Conservation (phyloP, 2,797 vertebrate species). For the Siniperca undulata region DNA sequence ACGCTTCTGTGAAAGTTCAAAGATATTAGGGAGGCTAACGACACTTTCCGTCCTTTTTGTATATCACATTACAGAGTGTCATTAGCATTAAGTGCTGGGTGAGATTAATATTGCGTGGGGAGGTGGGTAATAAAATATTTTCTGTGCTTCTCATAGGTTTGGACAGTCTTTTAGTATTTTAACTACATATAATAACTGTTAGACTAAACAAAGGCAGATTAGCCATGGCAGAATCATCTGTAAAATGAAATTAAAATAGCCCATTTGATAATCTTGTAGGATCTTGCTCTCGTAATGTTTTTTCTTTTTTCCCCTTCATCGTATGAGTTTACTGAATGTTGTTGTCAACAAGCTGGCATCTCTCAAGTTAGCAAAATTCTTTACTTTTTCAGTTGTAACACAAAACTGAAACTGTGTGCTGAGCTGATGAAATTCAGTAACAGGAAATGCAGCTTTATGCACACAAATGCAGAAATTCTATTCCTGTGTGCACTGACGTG, state of each 20-base stretch:
- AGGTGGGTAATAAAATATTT: slow-evolving; percentile 10
- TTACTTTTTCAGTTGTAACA: background rate
- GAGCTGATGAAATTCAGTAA: slow-evolving; percentile 8
- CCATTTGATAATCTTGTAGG: background rate
- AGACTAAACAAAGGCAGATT: background rate
- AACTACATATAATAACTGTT: background rate
- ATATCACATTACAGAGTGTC: slow-evolving; percentile 6
- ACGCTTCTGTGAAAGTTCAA: slow-evolving; percentile 10
- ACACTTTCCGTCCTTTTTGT: slow-evolving; percentile 22
- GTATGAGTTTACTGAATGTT: background rate
- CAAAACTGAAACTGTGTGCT: background rate
- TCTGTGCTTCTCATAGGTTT: background rate
- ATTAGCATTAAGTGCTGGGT: background rate
- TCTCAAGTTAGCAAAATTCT: background rate
- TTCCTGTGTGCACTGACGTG: too few species aligned
- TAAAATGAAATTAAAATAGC: background rate
- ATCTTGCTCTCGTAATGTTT: background rate
- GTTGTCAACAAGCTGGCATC: background rate
- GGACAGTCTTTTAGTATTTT: background rate
- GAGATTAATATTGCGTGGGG: background rate
- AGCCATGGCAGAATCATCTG: too few species aligned
- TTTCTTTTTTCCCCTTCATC: background rate
- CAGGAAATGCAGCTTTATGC: slow-evolving; percentile 5
- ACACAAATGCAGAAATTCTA: background rate
- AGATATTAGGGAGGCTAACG: slow-evolving; percentile 17